phyloP scores from a whole-genome alignment of 2,888 invertebrate species.

The Drosophila formosana region DNA sequence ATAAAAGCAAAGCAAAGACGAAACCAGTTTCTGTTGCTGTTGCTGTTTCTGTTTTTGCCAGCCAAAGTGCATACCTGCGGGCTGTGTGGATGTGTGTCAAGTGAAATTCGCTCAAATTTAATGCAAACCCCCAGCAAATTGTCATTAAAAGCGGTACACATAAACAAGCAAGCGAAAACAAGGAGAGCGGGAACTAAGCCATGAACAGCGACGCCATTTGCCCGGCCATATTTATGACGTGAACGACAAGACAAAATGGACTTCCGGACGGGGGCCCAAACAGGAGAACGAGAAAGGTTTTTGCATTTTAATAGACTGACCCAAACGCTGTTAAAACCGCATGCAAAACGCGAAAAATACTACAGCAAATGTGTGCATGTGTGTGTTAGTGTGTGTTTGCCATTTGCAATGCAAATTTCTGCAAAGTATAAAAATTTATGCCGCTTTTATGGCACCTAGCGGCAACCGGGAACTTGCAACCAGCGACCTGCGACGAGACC shows the following conservation, averaged over 20 bases:
- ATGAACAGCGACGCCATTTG: constrained; percentile 74
- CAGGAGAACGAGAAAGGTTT: constrained; percentile 31
- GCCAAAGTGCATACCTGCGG: constrained; percentile 5
- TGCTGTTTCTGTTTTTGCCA: neutral
- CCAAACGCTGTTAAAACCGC: constrained; percentile 75
- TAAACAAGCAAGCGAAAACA: constrained; percentile 39
- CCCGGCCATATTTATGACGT: constrained; percentile 76
- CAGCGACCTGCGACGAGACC: constrained; percentile 18
- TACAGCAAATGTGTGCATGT: constrained; percentile 26
- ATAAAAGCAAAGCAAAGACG: constrained; percentile 34
- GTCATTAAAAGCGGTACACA: constrained; percentile 74
- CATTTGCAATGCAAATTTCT: constrained; percentile 78
- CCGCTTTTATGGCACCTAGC: constrained; percentile 79
- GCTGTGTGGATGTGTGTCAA: constrained; percentile 62
- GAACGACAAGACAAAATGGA: constrained; percentile 82
- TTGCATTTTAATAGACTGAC: constrained; percentile 82
- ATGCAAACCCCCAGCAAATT: constrained; percentile 77
- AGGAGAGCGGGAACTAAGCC: constrained; percentile 43
- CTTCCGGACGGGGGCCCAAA: constrained; percentile 58
- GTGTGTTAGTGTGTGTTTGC: constrained; percentile 33
- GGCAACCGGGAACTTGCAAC: constrained; percentile 28
- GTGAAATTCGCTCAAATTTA: constrained; percentile 71
- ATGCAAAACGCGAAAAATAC: constrained; percentile 73
- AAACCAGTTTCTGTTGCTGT: neutral
- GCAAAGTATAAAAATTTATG: constrained; percentile 77